These are phyloP conservation scores for Euzophera pinguis DNA, from an alignment of 2,888 invertebrate genomes.

Conservation along the genomic window DNA sequence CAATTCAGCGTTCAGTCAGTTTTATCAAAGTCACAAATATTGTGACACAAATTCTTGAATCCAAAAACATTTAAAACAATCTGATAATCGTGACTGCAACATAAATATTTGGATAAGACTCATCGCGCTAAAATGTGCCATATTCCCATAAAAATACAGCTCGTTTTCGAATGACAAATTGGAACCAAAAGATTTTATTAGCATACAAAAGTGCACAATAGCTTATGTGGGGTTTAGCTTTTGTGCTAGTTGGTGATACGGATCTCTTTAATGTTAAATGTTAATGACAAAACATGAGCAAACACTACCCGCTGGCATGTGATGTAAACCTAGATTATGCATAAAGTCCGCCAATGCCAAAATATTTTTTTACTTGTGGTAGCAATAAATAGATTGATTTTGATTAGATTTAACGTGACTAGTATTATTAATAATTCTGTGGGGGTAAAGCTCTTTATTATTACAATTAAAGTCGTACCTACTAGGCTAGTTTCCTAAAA, in stretches of 20 bases:
- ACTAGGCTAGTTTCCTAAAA: no score
- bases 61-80: neutral
- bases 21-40: no score
- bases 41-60: neutral
- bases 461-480: no score
- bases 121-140: neutral
- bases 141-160: neutral
- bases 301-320: no score
- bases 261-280: neutral
- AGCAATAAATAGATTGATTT: no score
- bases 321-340: neutral
- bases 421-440: no score
- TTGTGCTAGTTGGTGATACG: neutral
- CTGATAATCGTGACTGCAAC: neutral
- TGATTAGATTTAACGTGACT: no score
- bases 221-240: neutral
- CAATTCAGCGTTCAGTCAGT: no score
- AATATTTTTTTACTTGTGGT: no score
- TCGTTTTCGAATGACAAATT: neutral
- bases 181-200: neutral
- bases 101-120: constrained; percentile 2
- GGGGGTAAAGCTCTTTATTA: no score
- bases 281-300: neutral
- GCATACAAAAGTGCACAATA: neutral
- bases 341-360: no score